Conservation (phyloP, 2,797 vertebrate species). For the Enteromius fasciolatus region DNA sequence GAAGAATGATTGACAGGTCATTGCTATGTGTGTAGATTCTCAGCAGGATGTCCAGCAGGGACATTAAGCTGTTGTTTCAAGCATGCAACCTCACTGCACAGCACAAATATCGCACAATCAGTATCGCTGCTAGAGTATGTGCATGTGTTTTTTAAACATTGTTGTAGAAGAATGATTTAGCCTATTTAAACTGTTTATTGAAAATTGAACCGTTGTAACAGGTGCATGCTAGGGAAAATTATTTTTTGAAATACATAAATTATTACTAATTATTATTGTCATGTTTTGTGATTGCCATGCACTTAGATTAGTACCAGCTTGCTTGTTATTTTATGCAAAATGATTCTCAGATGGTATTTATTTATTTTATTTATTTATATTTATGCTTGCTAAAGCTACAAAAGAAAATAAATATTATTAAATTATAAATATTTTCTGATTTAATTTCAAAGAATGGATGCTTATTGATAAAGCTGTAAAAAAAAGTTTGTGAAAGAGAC, state of each 20-base stretch:
- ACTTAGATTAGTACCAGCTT: not conserved
- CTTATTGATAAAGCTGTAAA: not conserved
- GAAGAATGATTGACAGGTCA: slow-evolving; percentile 58
- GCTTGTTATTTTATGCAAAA: not conserved
- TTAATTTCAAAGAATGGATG: not conserved
- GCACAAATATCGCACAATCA: slow-evolving; percentile 52
- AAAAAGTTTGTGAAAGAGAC: not conserved
- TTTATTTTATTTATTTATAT: not conserved
- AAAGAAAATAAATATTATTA: not conserved
- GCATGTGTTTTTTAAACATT: slow-evolving; percentile 39
- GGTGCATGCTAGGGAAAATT: not conserved
- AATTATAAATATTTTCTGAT: not conserved
- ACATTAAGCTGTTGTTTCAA: slow-evolving; percentile 58
- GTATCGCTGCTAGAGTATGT: not conserved
- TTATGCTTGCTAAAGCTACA: not conserved
- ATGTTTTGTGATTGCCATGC: not conserved
- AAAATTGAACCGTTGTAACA: not conserved
- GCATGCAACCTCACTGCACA: slow-evolving; percentile 47
- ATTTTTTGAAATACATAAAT: not conserved
- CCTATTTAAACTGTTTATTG: not conserved
- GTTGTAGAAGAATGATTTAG: not conserved
- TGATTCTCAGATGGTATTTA: not conserved
- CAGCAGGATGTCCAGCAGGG: slow-evolving; percentile 51
- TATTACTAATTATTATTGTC: not conserved
- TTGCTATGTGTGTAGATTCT: slow-evolving; percentile 53